These are phyloP conservation scores for Tylochromis polylepis DNA, from an alignment of 2,113 vertebrate species.

Conservation along the genomic window DNA sequence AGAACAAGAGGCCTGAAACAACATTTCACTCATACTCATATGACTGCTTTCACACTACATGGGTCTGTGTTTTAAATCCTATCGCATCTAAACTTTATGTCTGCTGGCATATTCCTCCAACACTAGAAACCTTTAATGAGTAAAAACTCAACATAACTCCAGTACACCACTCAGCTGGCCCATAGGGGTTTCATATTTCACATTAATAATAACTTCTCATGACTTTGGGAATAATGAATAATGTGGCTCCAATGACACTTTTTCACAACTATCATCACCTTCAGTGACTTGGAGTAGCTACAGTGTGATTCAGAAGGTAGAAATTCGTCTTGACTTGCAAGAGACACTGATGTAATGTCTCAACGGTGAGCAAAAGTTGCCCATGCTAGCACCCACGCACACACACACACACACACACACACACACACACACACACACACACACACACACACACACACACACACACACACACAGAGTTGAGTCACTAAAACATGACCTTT, in stretches of 20 bases:
- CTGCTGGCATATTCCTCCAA: neutral
- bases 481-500: conserved; percentile 20
- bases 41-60: neutral
- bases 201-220: conserved; percentile 11
- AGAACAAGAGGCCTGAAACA: neutral
- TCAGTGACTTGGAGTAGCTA: conserved; percentile 23
- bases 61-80: neutral
- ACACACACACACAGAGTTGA: no score
- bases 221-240: neutral
- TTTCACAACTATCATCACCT: conserved; percentile 15
- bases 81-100: neutral
- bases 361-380: conserved; percentile 18
- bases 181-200: conserved; percentile 37
- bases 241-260: conserved; percentile 25
- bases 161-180: neutral
- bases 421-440: no score
- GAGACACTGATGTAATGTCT: conserved; percentile 69
- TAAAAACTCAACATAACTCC: conserved; percentile 1
- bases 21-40: neutral
- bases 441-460: no score
- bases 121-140: neutral
- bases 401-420: no score
- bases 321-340: conserved; percentile 34
- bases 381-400: no score
- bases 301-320: conserved; percentile 56